Base-by-base conservation (phyloP, 2,888 invertebrate genomes). In the Tachystola acroxantha region DNA sequence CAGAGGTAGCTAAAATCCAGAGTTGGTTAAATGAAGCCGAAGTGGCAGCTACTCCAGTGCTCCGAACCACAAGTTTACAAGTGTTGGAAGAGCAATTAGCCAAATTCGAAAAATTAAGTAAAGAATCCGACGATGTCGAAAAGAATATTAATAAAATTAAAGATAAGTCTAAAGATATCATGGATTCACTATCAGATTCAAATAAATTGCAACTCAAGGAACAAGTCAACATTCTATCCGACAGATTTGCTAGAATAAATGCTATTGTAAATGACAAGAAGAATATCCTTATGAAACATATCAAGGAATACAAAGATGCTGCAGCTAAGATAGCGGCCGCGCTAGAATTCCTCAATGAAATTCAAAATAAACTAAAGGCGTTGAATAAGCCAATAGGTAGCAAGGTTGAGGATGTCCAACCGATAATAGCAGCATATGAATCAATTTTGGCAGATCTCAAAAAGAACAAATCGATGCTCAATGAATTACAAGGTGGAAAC, bases 1-100 rank as follows among this genome's bases (percentile, higher is more conserved):
- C 89, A 28, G 93, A 94, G 42, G 88, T 95, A 32, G 93, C 94
- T 39, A 92, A 92, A 56, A 93, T 95, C 63, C 92, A 94, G 46
- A 91, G 94, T 53, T 98, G 97, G 97, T 85, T 97, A 25, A 94
- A 95, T 50, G 95, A 97, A 78, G 95, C 95, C 16, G 96, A 97
- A 73, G 94, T 95, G 0, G 93, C 94, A 2, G 93, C 94, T 1
- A 92, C 94, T 7, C 91, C 93, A 20, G 96, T 96, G 59, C 84
- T 96, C 2, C 90, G 95, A 28, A 91, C 93, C 11, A 92, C 94
- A 1, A 95, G 92, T 57, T 87, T 96, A 11, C 94, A 95, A 50
- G 90, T 96, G 0, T 78, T 97, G 16, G 94, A 96, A 69, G 96
- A 97, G 73, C 96, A 97, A 63, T 77, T 96, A 27, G 89, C 90